These are phyloP conservation scores for Dendrocopos noguchii DNA, from an alignment of 2,113 vertebrate species.

Conservation along the genomic window DNA sequence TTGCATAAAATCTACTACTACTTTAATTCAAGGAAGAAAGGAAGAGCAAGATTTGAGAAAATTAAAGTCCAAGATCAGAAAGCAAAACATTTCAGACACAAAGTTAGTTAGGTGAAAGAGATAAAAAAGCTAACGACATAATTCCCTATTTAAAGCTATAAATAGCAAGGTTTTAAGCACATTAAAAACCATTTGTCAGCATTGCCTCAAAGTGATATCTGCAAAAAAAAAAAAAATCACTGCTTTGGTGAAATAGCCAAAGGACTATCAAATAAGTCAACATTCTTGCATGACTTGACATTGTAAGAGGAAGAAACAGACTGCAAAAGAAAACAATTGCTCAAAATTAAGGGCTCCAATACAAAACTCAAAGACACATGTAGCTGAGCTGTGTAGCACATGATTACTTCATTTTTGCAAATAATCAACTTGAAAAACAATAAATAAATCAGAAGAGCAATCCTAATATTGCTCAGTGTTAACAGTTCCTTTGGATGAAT, in stretches of 20 bases:
- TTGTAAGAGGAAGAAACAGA: neutral
- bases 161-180: neutral
- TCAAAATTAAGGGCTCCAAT: neutral
- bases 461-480: neutral
- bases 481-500: neutral
- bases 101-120: neutral
- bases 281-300: neutral
- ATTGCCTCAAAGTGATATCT: neutral
- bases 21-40: neutral
- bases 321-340: neutral
- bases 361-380: neutral
- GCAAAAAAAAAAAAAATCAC: neutral
- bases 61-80: neutral
- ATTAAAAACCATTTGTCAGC: neutral
- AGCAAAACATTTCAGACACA: neutral
- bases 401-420: neutral
- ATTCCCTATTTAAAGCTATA: neutral
- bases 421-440: neutral
- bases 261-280: neutral
- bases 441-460: neutral
- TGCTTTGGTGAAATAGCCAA: neutral
- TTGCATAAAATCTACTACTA: neutral
- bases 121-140: neutral
- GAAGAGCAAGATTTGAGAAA: neutral
- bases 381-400: neutral